Percentiles rank a stretch among this genome's conserved stretches.
phyloP scores from a whole-genome alignment of 1,140 invertebrate genomes.

The Tetranychus urticae region DNA sequence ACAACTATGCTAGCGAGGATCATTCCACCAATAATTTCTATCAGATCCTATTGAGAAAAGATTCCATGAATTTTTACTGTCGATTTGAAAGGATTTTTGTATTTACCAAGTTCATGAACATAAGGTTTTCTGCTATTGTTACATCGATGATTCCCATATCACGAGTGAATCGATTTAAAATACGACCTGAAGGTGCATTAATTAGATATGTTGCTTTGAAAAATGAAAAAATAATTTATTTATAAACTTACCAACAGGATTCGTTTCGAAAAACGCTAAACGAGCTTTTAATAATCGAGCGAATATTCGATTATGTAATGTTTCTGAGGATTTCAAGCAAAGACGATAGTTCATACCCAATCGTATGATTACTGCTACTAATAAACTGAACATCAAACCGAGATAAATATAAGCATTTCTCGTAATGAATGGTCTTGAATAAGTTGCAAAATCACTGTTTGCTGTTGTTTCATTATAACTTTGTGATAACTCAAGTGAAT shows the following conservation, averaged over 20 bases:
- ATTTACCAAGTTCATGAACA: constrained; percentile 29
- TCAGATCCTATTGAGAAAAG: not conserved
- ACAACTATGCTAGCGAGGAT: not conserved
- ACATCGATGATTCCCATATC: constrained; percentile 5
- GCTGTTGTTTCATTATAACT: too few relatives aligned
- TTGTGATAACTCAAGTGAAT: too few relatives aligned
- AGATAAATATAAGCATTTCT: too few relatives aligned
- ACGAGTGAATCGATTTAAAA: constrained; percentile 9
- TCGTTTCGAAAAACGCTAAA: constrained; percentile 68
- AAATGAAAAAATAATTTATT: not conserved
- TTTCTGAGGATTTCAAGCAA: constrained; percentile 32
- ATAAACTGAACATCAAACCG: too few relatives aligned
- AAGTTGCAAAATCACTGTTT: too few relatives aligned
- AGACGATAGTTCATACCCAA: constrained; percentile 33
- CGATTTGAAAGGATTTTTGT: not conserved
- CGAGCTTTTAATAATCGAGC: constrained; percentile 45
- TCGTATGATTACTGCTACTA: too few relatives aligned
- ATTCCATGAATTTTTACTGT: not conserved
- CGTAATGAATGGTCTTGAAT: too few relatives aligned
- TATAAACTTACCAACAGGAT: constrained; percentile 31
- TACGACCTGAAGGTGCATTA: not conserved
- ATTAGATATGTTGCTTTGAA: not conserved
- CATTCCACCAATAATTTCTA: not conserved
- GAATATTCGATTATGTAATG: constrained; percentile 61
- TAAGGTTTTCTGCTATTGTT: constrained; percentile 17